Percentiles rank a stretch among this genome's conserved stretches.
Conservation (phyloP, 2,113 vertebrate genomes). For the Pipa parva region DNA sequence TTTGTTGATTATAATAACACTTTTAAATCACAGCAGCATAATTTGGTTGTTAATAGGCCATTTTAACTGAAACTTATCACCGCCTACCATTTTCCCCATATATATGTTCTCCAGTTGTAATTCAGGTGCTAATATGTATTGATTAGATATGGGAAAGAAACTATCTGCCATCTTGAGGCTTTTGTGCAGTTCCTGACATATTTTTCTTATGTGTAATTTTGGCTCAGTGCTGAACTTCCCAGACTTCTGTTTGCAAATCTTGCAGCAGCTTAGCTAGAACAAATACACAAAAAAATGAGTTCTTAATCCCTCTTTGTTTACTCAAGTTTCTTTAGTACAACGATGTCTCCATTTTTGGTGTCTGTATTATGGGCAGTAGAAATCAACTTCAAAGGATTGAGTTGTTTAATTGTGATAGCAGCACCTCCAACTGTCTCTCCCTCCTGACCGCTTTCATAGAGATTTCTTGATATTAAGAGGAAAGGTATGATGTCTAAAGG, state of each 20-base stretch:
- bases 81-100: too few relatives aligned
- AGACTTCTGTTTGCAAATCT: constrained; percentile 32
- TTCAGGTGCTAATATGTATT: too few relatives aligned
- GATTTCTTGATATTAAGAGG: constrained; percentile 1
- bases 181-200: constrained; percentile 8
- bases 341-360: constrained; percentile 4
- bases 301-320: constrained; percentile 35
- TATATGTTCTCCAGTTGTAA: too few relatives aligned
- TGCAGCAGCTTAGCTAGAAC: constrained; percentile 14
- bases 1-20: too few relatives aligned
- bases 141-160: background rate
- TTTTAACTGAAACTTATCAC: too few relatives aligned
- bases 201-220: constrained; percentile 19
- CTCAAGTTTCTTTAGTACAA: constrained; percentile 12
- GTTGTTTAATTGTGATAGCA: background rate
- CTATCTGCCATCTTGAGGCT: constrained; percentile 2
- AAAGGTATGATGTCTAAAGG: background rate
- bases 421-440: background rate
- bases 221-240: constrained; percentile 22
- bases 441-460: background rate
- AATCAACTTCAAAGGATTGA: background rate
- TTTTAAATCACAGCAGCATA: too few relatives aligned
- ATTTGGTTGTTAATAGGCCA: too few relatives aligned
- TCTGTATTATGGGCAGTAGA: constrained; percentile 4
- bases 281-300: constrained; percentile 33